phyloP scores from a whole-genome alignment of 2,888 invertebrate genomes.

The Dysmachus trigonus region DNA sequence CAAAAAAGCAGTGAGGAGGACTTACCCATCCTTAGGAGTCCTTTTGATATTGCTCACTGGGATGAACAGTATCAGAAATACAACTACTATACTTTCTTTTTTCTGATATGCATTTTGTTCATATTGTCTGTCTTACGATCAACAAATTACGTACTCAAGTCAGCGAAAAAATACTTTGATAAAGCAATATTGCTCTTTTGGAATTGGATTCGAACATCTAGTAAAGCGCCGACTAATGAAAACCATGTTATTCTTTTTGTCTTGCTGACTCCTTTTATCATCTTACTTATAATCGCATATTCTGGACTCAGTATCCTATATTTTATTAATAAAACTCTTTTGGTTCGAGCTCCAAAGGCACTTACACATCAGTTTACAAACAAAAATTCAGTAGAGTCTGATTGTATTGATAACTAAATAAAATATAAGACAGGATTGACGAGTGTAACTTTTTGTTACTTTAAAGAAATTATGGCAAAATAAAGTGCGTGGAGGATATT shows the following conservation, averaged over 20 bases:
- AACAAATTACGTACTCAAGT: neutral
- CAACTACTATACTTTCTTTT: neutral
- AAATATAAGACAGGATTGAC: neutral
- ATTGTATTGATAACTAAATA: neutral
- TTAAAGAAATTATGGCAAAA: neutral
- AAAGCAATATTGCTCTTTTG: neutral
- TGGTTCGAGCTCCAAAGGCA: neutral
- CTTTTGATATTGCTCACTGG: neutral
- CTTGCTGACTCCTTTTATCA: constrained; percentile 9
- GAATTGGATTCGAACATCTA: constrained; percentile 6
- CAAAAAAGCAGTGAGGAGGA: neutral
- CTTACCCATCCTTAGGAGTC: neutral
- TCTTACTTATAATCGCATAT: constrained; percentile 11
- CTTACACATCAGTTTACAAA: neutral
- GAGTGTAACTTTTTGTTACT: neutral
- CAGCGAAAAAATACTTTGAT: neutral
- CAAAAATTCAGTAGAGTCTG: neutral
- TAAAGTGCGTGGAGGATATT: no score
- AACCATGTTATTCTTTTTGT: neutral
- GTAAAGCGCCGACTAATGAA: neutral
- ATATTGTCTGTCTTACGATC: neutral
- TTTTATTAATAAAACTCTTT: constrained; percentile 16
- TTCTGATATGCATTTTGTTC: neutral
- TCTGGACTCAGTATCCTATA: constrained; percentile 6
- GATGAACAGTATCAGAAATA: neutral